Percentiles rank a stretch among this genome's conserved stretches.
These are phyloP conservation scores for Sciurus niger DNA, from an alignment of 2,113 vertebrate genomes.

Conservation along the genomic window DNA sequence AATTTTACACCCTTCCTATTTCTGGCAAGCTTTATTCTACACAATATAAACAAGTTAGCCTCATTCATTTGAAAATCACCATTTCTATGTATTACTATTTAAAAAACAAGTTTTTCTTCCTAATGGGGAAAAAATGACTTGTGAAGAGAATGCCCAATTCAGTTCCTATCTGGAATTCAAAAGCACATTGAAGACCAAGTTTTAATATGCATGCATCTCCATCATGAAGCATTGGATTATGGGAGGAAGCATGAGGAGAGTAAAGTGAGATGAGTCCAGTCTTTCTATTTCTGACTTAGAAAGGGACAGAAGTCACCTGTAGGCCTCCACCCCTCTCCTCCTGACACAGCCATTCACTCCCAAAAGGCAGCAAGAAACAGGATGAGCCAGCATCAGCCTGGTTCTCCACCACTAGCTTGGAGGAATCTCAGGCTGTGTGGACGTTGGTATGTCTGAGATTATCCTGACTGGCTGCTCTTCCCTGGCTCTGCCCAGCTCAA, in stretches of 20 bases:
- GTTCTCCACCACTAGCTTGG: background rate
- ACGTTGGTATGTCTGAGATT: background rate
- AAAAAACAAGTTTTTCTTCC: constrained; percentile 6
- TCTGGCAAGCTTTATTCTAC: background rate
- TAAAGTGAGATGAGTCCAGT: background rate
- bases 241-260: background rate
- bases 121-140: constrained; percentile 14
- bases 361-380: background rate
- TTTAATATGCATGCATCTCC: background rate
- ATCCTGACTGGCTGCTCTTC: background rate
- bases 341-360: background rate
- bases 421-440: background rate
- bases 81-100: constrained; percentile 26
- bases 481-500: background rate
- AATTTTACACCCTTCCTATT: constrained; percentile 40
- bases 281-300: background rate
- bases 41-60: constrained; percentile 29
- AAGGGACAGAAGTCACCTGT: background rate
- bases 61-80: constrained; percentile 62
- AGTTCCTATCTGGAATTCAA: constrained; percentile 8
- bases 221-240: background rate
- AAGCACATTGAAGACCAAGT: background rate
- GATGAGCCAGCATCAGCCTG: background rate
- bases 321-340: background rate
- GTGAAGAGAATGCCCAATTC: background rate